phyloP scores from a whole-genome alignment of 2,888 invertebrate genomes.

The Oscheius myriophilus region DNA sequence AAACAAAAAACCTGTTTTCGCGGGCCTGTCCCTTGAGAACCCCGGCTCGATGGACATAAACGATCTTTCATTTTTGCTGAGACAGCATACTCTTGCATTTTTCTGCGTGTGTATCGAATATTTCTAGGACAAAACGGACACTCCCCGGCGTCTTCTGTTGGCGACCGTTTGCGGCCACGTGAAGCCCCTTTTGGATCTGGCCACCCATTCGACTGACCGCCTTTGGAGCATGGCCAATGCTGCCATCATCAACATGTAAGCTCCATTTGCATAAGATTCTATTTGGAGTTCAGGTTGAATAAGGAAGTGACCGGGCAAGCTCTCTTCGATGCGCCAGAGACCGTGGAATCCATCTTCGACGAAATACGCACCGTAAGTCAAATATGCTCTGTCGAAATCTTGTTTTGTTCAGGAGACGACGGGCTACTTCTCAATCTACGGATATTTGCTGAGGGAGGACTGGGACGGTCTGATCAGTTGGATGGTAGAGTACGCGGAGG shows the following conservation, averaged over 20 bases:
- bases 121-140: constrained; percentile 4
- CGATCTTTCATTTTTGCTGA: no score
- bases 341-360: constrained; percentile 21
- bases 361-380: constrained; percentile 25
- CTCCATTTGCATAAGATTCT: neutral
- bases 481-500: constrained; percentile 15
- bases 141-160: constrained; percentile 11
- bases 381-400: no score
- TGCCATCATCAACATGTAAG: constrained; percentile 22
- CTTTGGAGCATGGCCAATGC: constrained; percentile 28
- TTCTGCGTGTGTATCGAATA: no score
- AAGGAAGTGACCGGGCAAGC: constrained; percentile 16
- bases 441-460: constrained; percentile 14
- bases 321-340: constrained; percentile 19
- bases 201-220: constrained; percentile 25
- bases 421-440: constrained; percentile 22
- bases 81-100: no score
- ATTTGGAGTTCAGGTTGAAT: constrained; percentile 7
- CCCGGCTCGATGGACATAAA: no score
- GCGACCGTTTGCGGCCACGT: constrained; percentile 15
- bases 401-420: constrained; percentile 11
- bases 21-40: no score
- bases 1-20: no score
- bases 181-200: constrained; percentile 25
- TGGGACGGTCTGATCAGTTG: constrained; percentile 22